A percentile compares a stretch with the other conserved stretches of the same genome.
Evolutionary conservation across 1,140 invertebrate genomes (phyloP).

Genomic region (Bathynomus jamesi): DNA sequence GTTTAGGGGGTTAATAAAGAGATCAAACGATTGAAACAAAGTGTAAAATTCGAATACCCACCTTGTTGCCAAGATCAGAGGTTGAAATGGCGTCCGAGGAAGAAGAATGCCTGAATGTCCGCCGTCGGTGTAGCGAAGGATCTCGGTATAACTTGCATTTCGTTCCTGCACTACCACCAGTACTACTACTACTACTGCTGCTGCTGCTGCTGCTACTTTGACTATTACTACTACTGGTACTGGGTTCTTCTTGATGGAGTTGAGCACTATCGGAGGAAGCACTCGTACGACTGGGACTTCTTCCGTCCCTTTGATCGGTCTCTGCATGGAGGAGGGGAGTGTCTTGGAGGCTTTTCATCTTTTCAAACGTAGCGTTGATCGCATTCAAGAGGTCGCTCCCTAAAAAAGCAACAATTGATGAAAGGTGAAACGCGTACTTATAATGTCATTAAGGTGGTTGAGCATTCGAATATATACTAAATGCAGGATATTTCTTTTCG

Average conservation of each 20-base stretch:
- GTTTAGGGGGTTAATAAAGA: too few species aligned
- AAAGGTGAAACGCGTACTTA: too few species aligned
- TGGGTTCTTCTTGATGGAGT: not conserved
- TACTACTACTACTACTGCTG: not conserved
- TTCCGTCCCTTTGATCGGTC: not conserved
- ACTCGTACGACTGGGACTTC: constrained; percentile 6
- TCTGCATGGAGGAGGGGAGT: constrained; percentile 5
- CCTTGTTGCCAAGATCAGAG: too few species aligned
- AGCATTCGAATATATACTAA: too few species aligned
- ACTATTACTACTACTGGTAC: not conserved
- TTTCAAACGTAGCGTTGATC: constrained; percentile 35
- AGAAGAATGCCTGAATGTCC: too few species aligned
- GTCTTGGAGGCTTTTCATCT: constrained; percentile 33
- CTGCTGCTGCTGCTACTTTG: not conserved
- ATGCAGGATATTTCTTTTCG: too few species aligned
- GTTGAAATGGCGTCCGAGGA: too few species aligned
- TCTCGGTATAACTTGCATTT: constrained; percentile 31
- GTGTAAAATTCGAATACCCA: too few species aligned
- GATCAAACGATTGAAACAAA: too few species aligned
- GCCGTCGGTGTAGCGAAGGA: constrained; percentile 32
- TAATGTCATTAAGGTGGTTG: too few species aligned
- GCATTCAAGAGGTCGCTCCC: constrained; percentile 34
- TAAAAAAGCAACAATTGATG: constrained; percentile 13
- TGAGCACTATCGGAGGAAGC: not conserved
- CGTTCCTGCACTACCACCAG: constrained; percentile 15